Percentiles rank a stretch among this genome's conserved stretches.
Evolutionary conservation across 2,797 vertebrate species (phyloP).

Genomic region (Pempheris klunzingeri): DNA sequence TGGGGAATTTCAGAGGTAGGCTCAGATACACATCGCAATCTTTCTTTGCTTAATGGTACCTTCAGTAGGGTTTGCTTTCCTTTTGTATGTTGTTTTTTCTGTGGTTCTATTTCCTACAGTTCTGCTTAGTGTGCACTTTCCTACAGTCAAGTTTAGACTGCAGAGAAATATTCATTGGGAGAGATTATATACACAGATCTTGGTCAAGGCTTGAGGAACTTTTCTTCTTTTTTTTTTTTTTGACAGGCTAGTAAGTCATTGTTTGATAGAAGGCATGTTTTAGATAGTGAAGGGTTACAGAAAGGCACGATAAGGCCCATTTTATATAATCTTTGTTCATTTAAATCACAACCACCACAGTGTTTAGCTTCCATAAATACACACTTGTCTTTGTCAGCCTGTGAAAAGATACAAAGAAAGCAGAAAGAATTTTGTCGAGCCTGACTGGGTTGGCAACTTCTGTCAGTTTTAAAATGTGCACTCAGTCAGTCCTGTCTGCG

Average conservation of each 20-base stretch:
- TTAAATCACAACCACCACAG: constrained; percentile 14
- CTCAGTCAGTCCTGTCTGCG: constrained; percentile 29
- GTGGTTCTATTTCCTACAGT: constrained; percentile 42
- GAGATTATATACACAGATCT: constrained; percentile 47
- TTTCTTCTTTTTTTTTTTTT: constrained; percentile 12
- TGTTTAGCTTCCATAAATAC: background rate
- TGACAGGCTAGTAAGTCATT: background rate
- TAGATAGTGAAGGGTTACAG: constrained; percentile 18
- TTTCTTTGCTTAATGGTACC: constrained; percentile 42
- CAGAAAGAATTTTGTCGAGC: constrained; percentile 25
- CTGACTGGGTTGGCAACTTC: constrained; percentile 54
- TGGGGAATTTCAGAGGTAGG: constrained; percentile 78
- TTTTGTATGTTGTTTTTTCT: constrained; percentile 51
- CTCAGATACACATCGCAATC: constrained; percentile 34
- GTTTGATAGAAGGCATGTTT: background rate
- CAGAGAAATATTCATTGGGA: constrained; percentile 33
- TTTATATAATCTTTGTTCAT: constrained; percentile 25
- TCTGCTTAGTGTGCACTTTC: constrained; percentile 57
- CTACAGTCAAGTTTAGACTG: constrained; percentile 39
- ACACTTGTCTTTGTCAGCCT: constrained; percentile 22
- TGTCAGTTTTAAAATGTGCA: constrained; percentile 48
- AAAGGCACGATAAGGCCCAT: constrained; percentile 24
- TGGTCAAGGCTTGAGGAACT: constrained; percentile 13
- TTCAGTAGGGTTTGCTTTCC: constrained; percentile 24
- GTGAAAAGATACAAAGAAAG: constrained; percentile 1